A percentile compares a stretch with the other conserved stretches of the same genome.
These are phyloP conservation scores for Gallinago solitaria DNA, from an alignment of 2,797 vertebrate species.

Conservation along the genomic window DNA sequence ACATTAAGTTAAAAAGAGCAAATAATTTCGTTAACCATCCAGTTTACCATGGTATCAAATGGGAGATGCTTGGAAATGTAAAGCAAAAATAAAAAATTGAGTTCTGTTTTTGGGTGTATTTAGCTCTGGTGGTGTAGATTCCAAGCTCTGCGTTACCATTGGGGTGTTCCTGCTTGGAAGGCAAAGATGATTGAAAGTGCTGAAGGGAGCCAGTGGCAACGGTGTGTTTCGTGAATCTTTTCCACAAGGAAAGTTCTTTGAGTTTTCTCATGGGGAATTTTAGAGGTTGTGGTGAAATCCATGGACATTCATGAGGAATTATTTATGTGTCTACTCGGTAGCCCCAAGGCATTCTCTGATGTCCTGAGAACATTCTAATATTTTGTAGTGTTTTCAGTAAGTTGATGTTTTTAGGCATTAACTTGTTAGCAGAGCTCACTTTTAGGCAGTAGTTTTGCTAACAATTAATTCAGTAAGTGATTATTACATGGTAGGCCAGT, in stretches of 20 bases:
- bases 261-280: neutral
- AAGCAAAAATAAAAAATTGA: conserved; percentile 43
- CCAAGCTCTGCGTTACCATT: neutral
- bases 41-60: neutral
- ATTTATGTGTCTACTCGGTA: neutral
- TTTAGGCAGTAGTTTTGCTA: neutral
- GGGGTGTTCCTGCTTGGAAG: neutral
- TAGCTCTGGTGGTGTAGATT: neutral
- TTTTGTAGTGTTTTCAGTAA: neutral
- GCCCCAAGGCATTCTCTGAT: neutral
- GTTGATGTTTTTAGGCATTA: neutral
- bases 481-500: neutral
- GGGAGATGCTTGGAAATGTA: conserved; percentile 51
- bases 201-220: neutral
- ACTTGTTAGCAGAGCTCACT: neutral
- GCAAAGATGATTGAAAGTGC: neutral
- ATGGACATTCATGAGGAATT: accelerated
- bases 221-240: neutral
- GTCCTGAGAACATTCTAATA: neutral
- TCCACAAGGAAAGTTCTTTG: neutral
- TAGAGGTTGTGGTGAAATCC: neutral
- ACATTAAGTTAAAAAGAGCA: conserved; percentile 2
- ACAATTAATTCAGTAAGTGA: neutral
- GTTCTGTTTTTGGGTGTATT: neutral
- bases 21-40: neutral